These are phyloP conservation scores for Cephalopholis sonnerati DNA, from an alignment of 2,113 vertebrate genomes.

Conservation along the genomic window DNA sequence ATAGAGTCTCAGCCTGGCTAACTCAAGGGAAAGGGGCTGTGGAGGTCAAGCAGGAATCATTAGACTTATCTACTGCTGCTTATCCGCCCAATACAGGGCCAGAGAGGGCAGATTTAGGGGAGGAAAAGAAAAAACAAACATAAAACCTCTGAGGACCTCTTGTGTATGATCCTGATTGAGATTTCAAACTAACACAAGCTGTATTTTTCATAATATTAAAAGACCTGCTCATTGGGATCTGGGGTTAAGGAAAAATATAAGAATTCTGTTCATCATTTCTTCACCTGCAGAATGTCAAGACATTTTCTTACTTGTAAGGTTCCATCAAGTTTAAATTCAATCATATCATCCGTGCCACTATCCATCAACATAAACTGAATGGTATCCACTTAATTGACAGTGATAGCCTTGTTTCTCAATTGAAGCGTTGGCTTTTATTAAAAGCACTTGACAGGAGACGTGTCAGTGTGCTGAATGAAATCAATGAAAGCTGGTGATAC, in stretches of 20 bases:
- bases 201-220: neutral
- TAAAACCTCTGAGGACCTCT: neutral
- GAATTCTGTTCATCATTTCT: neutral
- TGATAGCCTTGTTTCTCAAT: neutral
- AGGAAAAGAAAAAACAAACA: neutral
- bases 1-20: slow-evolving; percentile 16
- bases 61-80: slow-evolving; percentile 29
- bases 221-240: neutral
- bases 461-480: slow-evolving; percentile 1
- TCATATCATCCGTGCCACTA: neutral
- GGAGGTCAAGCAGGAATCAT: slow-evolving; percentile 53
- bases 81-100: neutral
- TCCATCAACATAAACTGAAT: neutral
- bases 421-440: slow-evolving; percentile 8
- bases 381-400: neutral
- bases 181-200: neutral
- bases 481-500: slow-evolving; percentile 4
- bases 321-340: slow-evolving; percentile 1
- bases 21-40: neutral
- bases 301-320: neutral
- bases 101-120: neutral
- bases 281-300: slow-evolving; percentile 2
- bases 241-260: neutral
- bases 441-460: slow-evolving; percentile 9
- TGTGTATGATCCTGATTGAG: neutral